Conservation (phyloP, 2,888 invertebrate genomes). For the Nemapogon koenigi region DNA sequence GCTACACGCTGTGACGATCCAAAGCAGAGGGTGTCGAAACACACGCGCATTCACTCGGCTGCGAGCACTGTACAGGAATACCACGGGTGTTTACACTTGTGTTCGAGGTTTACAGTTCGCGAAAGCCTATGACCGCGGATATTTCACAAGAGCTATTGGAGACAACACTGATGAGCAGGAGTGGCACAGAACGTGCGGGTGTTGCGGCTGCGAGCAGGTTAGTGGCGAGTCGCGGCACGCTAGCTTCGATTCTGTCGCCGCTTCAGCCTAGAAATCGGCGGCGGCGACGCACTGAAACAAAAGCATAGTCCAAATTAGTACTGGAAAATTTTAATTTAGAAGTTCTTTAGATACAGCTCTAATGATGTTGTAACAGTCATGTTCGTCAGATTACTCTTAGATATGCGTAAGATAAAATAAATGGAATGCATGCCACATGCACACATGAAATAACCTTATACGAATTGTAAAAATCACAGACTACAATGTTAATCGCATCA, state of each 20-base stretch:
- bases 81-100: slow-evolving; percentile 46
- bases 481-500: too few species aligned
- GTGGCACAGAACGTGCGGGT: slow-evolving; percentile 28
- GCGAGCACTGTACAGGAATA: slow-evolving; percentile 48
- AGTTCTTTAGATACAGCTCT: too few species aligned
- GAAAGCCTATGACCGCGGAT: not conserved
- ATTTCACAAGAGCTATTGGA: not conserved
- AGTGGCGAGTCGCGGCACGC: slow-evolving; percentile 40
- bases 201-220: slow-evolving; percentile 49
- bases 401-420: too few species aligned
- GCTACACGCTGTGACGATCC: slow-evolving; percentile 84
- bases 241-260: slow-evolving; percentile 22
- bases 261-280: slow-evolving; percentile 51
- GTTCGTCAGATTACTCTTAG: too few species aligned
- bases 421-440: too few species aligned
- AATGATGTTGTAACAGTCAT: too few species aligned
- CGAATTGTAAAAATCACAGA: too few species aligned
- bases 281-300: slow-evolving; percentile 47
- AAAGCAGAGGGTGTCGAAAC: slow-evolving; percentile 90
- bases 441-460: too few species aligned
- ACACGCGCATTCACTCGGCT: slow-evolving; percentile 88
- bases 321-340: too few species aligned
- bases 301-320: too few species aligned
- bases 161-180: slow-evolving; percentile 27
- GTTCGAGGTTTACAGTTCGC: slow-evolving; percentile 21